Percentiles rank a stretch among this genome's conserved stretches.
Conservation (phyloP, 2,797 vertebrate species). For the Mormyrus hasselquistii region DNA sequence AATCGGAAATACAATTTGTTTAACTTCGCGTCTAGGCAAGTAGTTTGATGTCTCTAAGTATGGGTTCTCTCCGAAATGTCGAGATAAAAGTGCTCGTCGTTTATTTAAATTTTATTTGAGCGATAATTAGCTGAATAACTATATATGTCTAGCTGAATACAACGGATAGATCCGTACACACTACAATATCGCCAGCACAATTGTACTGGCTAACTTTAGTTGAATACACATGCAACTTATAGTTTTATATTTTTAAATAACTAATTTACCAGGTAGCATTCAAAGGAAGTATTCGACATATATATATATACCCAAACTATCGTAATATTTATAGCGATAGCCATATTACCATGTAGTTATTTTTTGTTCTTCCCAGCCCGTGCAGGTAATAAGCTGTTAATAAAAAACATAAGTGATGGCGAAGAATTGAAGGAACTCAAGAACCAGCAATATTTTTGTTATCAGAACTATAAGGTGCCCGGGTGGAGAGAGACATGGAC, state of each 20-base stretch:
- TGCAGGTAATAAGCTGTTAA: constrained; percentile 36
- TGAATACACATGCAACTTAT: neutral
- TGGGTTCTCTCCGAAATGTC: neutral
- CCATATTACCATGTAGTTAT: neutral
- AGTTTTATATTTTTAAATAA: neutral
- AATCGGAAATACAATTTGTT: neutral
- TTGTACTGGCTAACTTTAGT: neutral
- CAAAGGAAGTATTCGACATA: neutral
- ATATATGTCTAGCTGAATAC: neutral
- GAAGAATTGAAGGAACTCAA: constrained; percentile 4
- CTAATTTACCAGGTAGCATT: neutral
- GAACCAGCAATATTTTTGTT: constrained; percentile 68
- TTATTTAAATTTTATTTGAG: neutral
- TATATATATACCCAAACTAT: neutral
- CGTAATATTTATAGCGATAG: neutral
- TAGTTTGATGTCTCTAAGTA: neutral
- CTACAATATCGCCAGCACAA: neutral
- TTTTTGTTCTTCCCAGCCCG: neutral
- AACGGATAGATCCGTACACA: neutral
- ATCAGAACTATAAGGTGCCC: constrained; percentile 62
- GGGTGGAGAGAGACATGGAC: constrained; percentile 88
- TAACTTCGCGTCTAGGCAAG: neutral
- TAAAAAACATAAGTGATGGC: constrained; percentile 54
- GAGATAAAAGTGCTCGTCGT: neutral
- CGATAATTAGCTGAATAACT: neutral